phyloP scores from a whole-genome alignment of 2,888 invertebrate species.

The Morpho helenor region DNA sequence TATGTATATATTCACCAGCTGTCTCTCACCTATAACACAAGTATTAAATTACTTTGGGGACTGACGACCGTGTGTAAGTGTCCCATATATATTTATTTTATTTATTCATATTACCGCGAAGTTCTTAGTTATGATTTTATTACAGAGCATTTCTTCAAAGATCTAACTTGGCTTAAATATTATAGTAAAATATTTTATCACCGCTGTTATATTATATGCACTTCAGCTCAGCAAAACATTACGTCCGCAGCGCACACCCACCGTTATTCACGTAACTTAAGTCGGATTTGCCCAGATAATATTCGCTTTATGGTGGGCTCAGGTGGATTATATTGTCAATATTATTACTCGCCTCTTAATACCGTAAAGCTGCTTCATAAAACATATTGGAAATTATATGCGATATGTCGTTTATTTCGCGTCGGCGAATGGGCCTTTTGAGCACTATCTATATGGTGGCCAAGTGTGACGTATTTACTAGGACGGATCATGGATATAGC shows the following conservation, averaged over 20 bases:
- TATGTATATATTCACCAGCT: no score
- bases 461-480: slow-evolving; percentile 7
- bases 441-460: slow-evolving; percentile 30
- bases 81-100: no score
- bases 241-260: slow-evolving; percentile 19
- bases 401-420: slow-evolving; percentile 39
- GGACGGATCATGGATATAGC: neutral
- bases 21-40: no score
- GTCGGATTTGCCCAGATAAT: slow-evolving; percentile 67
- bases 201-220: neutral
- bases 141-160: neutral
- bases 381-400: slow-evolving; percentile 71
- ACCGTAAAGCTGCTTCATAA: slow-evolving; percentile 72
- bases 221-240: slow-evolving; percentile 1
- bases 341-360: slow-evolving; percentile 75
- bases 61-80: no score
- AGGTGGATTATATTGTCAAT: slow-evolving; percentile 70
- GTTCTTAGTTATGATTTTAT: neutral
- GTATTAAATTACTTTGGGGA: no score
- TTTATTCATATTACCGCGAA: no score
- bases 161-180: neutral
- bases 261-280: slow-evolving; percentile 51
- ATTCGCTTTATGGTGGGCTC: slow-evolving; percentile 57
- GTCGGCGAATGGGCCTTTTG: slow-evolving; percentile 37
- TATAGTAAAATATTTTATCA: slow-evolving; percentile 9